A percentile compares a stretch with the other conserved stretches of the same genome.
These are phyloP conservation scores for Melospiza georgiana DNA, from an alignment of 2,113 vertebrate genomes.

Conservation along the genomic window DNA sequence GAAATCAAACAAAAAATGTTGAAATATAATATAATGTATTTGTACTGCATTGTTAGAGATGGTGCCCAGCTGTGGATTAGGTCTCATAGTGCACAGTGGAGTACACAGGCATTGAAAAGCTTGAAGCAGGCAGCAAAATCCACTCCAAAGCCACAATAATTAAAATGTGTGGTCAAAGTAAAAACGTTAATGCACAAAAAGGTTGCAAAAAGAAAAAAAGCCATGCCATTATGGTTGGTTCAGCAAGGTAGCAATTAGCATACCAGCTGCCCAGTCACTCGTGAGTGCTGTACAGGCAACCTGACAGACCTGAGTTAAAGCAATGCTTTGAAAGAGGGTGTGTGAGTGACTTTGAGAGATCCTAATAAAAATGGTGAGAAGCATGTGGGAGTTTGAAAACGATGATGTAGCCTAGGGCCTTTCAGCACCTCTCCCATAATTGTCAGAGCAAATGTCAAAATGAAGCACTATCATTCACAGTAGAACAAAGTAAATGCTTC, in stretches of 20 bases:
- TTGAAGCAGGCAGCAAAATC: background rate
- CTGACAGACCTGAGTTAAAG: background rate
- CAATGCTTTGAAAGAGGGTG: background rate
- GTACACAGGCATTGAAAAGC: background rate
- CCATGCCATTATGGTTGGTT: background rate
- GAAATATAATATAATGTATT: background rate
- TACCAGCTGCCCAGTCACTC: background rate
- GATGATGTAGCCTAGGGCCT: background rate
- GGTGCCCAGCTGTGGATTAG: background rate
- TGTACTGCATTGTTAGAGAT: background rate
- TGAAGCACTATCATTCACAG: background rate
- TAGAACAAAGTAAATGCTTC: background rate
- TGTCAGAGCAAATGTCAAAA: background rate
- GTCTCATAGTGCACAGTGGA: background rate
- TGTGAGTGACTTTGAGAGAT: background rate
- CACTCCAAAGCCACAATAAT: background rate
- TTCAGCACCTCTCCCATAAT: background rate
- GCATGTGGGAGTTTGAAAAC: background rate
- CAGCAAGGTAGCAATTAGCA: slow-evolving; percentile 17
- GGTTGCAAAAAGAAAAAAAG: background rate
- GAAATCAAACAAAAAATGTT: background rate
- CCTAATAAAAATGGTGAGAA: background rate
- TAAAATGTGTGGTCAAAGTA: background rate
- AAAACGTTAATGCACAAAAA: background rate
- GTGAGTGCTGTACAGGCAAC: background rate